phyloP scores from a whole-genome alignment of 2,888 invertebrate genomes.

The Zaprionus lineosus region DNA sequence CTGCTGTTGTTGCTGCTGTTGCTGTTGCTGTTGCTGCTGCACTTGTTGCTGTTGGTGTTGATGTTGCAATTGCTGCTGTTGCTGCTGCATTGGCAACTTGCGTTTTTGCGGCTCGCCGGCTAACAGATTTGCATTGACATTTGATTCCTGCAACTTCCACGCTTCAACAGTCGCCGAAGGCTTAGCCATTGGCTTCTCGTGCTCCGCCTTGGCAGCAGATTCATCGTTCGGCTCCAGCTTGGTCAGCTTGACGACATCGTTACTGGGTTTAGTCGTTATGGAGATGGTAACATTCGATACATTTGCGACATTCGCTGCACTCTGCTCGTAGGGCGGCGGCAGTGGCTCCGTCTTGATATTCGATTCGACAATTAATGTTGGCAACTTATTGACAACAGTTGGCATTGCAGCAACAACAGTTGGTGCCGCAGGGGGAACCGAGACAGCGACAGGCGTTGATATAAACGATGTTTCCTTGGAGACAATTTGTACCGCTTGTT shows the following conservation, averaged over 20 bases:
- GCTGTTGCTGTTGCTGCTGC: constrained; percentile 11
- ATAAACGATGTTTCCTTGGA: constrained; percentile 85
- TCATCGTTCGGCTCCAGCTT: constrained; percentile 34
- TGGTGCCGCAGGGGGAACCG: neutral
- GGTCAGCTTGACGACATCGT: constrained; percentile 30
- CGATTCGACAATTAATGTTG: constrained; percentile 30
- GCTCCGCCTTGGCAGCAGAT: constrained; percentile 7
- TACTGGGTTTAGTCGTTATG: constrained; percentile 65
- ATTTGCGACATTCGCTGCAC: constrained; percentile 45
- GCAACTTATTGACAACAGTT: constrained; percentile 38
- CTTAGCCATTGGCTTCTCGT: constrained; percentile 37
- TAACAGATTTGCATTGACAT: constrained; percentile 1
- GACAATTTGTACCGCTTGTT: constrained; percentile 81
- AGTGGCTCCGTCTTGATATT: constrained; percentile 30
- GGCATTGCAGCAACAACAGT: constrained; percentile 7
- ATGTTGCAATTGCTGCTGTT: constrained; percentile 23
- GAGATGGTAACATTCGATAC: constrained; percentile 69
- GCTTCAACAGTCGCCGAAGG: constrained; percentile 22
- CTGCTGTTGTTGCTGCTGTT: constrained; percentile 33
- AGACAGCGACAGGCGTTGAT: constrained; percentile 81
- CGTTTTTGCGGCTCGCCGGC: constrained; percentile 48
- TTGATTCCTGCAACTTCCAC: constrained; percentile 47
- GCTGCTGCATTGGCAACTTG: constrained; percentile 46
- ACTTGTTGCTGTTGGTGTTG: constrained; percentile 17
- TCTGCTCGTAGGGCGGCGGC: constrained; percentile 49